Percentiles rank a stretch among this genome's conserved stretches.
These are phyloP conservation scores for Eptatretus burgeri DNA, from an alignment of 2,113 vertebrate genomes.

Conservation along the genomic window DNA sequence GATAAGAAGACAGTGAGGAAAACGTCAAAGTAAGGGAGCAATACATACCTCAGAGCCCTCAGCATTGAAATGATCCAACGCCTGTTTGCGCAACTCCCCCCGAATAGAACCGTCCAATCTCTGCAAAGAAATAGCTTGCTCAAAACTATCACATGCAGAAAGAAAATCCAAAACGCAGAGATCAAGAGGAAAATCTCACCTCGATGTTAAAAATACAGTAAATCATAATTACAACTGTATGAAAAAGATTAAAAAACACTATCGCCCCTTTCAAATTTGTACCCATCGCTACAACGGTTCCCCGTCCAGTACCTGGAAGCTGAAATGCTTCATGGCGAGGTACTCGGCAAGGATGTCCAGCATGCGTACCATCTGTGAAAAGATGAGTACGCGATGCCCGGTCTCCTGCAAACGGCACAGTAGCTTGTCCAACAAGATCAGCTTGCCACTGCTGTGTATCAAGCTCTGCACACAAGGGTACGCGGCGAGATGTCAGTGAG, in stretches of 20 bases:
- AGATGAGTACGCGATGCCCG: slow-evolving; percentile 83
- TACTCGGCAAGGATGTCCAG: slow-evolving; percentile 91
- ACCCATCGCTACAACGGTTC: too few species aligned
- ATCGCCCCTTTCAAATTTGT: too few species aligned
- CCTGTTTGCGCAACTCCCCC: slow-evolving; percentile 90
- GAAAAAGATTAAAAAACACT: too few species aligned
- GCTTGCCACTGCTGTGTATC: slow-evolving; percentile 69
- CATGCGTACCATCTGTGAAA: slow-evolving; percentile 99
- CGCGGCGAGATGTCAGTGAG: background rate
- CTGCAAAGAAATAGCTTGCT: slow-evolving; percentile 18
- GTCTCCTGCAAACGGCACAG: slow-evolving; percentile 57
- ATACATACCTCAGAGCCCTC: slow-evolving; percentile 78
- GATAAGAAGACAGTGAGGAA: background rate
- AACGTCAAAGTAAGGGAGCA: background rate
- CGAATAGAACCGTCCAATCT: slow-evolving; percentile 88
- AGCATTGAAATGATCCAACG: slow-evolving; percentile 91
- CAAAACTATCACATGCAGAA: too few species aligned
- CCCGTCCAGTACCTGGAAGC: slow-evolving; percentile 43
- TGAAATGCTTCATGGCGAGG: slow-evolving; percentile 56
- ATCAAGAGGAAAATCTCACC: too few species aligned
- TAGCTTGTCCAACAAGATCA: slow-evolving; percentile 78
- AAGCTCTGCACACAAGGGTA: slow-evolving; percentile 22
- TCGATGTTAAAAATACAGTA: too few species aligned
- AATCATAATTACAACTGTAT: too few species aligned
- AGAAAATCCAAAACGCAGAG: too few species aligned